Percentiles rank a stretch among this genome's conserved stretches.
phyloP scores from a whole-genome alignment of 2,113 vertebrate species.

The Anoura caudifer region DNA sequence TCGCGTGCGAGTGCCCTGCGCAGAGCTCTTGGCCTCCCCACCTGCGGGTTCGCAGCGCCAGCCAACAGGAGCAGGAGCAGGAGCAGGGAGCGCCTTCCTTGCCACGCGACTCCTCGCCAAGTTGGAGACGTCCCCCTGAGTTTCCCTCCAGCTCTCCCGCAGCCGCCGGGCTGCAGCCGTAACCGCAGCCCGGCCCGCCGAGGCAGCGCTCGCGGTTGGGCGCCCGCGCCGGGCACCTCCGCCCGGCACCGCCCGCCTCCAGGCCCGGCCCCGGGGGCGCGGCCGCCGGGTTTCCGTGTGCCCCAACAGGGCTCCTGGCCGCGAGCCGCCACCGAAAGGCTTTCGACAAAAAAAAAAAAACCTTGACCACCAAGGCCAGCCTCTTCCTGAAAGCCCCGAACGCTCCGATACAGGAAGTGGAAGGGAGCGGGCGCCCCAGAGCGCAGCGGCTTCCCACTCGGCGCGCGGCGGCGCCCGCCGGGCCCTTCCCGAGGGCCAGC shows the following conservation, averaged over 20 bases:
- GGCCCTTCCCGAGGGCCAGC: slow-evolving; percentile 51
- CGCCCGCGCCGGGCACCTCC: not conserved
- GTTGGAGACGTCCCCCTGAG: not conserved
- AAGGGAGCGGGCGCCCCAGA: slow-evolving; percentile 30
- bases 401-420: slow-evolving; percentile 88
- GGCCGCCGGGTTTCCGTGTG: slow-evolving; percentile 4
- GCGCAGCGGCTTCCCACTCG: not conserved
- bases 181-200: not conserved
- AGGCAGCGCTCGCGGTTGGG: not conserved
- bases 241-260: slow-evolving; percentile 49
- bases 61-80: not conserved
- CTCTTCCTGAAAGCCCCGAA: slow-evolving; percentile 89
- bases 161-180: not conserved
- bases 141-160: not conserved
- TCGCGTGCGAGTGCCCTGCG: accelerated
- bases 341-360: slow-evolving; percentile 52
- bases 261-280: slow-evolving; percentile 51
- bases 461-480: slow-evolving; percentile 32
- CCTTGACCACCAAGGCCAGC: slow-evolving; percentile 88
- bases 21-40: not conserved
- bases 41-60: not conserved
- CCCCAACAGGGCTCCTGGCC: not conserved
- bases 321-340: slow-evolving; percentile 69
- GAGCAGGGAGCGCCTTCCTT: not conserved
- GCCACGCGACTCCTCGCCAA: not conserved